These are phyloP conservation scores for Cylloceria caligata DNA, from an alignment of 2,888 invertebrate genomes.

Conservation along the genomic window DNA sequence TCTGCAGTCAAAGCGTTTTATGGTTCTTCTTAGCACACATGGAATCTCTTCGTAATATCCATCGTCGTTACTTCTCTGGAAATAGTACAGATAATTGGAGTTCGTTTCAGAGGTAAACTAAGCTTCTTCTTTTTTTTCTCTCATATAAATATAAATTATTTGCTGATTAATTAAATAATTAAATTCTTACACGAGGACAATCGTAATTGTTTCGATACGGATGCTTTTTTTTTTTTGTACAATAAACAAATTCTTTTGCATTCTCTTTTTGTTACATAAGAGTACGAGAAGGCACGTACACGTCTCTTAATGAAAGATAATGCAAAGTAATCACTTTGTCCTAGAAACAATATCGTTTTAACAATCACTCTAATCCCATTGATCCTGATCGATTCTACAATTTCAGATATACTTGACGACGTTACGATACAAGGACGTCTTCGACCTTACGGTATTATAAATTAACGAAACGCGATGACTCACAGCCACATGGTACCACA, in stretches of 20 bases:
- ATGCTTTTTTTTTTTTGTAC: not conserved
- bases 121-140: not conserved
- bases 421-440: not conserved
- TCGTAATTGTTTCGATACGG: not conserved
- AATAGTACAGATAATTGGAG: slow-evolving; percentile 56
- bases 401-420: slow-evolving; percentile 3
- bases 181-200: not conserved
- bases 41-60: slow-evolving; percentile 55
- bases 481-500: not conserved
- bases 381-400: not conserved
- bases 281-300: not conserved
- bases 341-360: slow-evolving; percentile 12
- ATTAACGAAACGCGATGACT: not conserved
- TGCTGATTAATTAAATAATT: not conserved
- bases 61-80: slow-evolving; percentile 53
- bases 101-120: not conserved
- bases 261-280: slow-evolving; percentile 5
- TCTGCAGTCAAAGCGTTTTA: slow-evolving; percentile 53
- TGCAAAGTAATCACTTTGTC: slow-evolving; percentile 11
- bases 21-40: slow-evolving; percentile 45
- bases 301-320: not conserved
- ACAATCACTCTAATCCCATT: not conserved
- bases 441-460: not conserved
- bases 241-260: slow-evolving; percentile 12
- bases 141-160: not conserved